Percentiles rank a stretch among this genome's conserved stretches.
Conservation (phyloP, 1,140 invertebrate genomes). For the Arctopsyche grandis region DNA sequence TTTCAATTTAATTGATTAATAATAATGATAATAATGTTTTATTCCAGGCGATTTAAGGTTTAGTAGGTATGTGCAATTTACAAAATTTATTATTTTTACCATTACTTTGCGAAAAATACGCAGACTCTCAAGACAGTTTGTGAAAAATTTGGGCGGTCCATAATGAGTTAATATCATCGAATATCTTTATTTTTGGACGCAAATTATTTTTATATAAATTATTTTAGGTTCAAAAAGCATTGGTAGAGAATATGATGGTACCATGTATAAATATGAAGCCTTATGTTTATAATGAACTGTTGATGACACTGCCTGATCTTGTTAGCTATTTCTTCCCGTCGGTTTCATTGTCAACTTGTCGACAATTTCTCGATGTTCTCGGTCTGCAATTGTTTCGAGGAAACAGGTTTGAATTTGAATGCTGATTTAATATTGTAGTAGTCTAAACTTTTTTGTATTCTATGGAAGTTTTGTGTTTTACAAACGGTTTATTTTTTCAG, state of each 20-base stretch:
- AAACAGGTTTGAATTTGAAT: constrained; percentile 75
- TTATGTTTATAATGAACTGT: constrained; percentile 79
- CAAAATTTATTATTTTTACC: no score
- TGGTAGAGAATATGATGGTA: constrained; percentile 82
- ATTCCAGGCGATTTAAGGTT: no score
- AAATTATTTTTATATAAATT: background rate
- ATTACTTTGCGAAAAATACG: no score
- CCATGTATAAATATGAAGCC: constrained; percentile 88
- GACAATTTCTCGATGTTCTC: constrained; percentile 81
- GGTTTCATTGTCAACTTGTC: constrained; percentile 76
- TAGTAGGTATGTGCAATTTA: no score
- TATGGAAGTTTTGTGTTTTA: constrained; percentile 9
- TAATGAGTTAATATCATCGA: no score
- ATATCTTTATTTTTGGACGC: background rate
- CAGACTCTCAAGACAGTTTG: no score
- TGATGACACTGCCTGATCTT: constrained; percentile 85
- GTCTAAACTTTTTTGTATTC: constrained; percentile 5
- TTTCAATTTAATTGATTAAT: no score
- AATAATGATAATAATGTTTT: no score
- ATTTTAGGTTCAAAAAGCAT: constrained; percentile 79
- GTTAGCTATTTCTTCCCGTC: constrained; percentile 82
- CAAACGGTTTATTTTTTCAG: constrained; percentile 63
- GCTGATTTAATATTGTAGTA: constrained; percentile 11
- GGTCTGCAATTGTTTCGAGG: constrained; percentile 82
- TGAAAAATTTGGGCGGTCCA: no score